These are phyloP conservation scores for Merops nubicus DNA, from an alignment of 2,113 vertebrate species.

Conservation along the genomic window DNA sequence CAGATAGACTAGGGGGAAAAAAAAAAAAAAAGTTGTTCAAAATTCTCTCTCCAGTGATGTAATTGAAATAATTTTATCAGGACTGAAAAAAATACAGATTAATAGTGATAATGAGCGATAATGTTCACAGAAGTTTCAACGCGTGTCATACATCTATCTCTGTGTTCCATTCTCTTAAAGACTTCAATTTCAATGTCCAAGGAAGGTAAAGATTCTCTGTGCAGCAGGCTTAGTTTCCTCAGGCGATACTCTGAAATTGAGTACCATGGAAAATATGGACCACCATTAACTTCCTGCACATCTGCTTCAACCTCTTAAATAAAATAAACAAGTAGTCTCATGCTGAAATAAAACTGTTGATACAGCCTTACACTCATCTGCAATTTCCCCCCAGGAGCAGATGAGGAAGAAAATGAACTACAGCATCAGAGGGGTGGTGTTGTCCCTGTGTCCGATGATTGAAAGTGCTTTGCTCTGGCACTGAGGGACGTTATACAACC, in stretches of 20 bases:
- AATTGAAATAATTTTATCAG: background rate
- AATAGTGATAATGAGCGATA: background rate
- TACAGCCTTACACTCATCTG: background rate
- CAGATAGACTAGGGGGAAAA: background rate
- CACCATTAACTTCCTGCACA: background rate
- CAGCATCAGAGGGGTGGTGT: fast-evolving
- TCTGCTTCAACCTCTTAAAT: background rate
- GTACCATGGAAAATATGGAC: background rate
- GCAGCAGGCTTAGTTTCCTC: background rate
- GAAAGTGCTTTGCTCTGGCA: background rate
- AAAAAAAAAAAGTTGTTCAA: background rate
- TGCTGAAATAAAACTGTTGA: background rate
- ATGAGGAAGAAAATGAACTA: background rate
- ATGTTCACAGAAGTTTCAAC: background rate
- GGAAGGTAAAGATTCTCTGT: background rate
- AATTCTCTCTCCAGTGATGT: background rate
- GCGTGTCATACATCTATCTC: background rate
- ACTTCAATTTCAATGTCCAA: background rate
- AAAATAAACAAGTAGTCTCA: background rate
- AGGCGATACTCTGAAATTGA: background rate
- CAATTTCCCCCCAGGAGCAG: background rate
- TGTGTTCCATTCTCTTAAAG: background rate
- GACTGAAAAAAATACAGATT: background rate
- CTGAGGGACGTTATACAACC: background rate
- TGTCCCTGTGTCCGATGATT: fast-evolving